Base-by-base conservation (phyloP, 1,140 invertebrate genomes). In the Medauroidea extradentata region DNA sequence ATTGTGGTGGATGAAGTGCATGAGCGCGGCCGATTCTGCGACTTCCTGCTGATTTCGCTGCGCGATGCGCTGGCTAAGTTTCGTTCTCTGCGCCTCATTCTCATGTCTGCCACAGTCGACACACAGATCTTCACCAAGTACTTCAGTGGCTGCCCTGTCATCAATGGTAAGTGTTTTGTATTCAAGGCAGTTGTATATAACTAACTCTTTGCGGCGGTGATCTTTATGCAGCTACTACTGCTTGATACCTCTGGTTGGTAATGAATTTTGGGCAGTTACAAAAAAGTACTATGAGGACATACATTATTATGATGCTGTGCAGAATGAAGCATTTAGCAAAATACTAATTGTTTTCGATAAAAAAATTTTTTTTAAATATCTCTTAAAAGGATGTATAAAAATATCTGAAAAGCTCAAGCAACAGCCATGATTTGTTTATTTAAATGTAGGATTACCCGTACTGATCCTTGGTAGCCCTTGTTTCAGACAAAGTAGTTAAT, bases 91-190 rank as follows among this genome's bases (percentile, higher is more conserved):
- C 88, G 88, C 62, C 63, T 99, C 0, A 81, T 99, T 48, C 78
- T 98, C 1, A 98, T 98, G 94, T 97, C 94, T n/a, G 95, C 96
- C 5, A 92, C 93, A 2, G 83, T 95, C 65, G 88, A 96, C 65
- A 83, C 85, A 7, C 76, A 85, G 21, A 83, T 91, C 29, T 93
- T 97, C 73, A 79, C 85, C 24, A 83, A 85, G 67, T 92, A 91
- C 70, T 98, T 98, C 75, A 85, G 86, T 64, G 82, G 85, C 51
- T 86, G 87, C 63, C 83, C 85, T 0, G 81, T 94, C 11, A 75
- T 95, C n/a, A 81, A 80, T 60, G 64, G 67, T 64, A 61, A 51
- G 24, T 42, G 23, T 38, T 53, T 2, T 49, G 8, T 34, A 39
- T 8, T 14, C 27, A n/a, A 13, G 13, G 23, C 13, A 53, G n/a